phyloP scores from a whole-genome alignment of 2,888 invertebrate species.

The Amphipyra tragopoginis region DNA sequence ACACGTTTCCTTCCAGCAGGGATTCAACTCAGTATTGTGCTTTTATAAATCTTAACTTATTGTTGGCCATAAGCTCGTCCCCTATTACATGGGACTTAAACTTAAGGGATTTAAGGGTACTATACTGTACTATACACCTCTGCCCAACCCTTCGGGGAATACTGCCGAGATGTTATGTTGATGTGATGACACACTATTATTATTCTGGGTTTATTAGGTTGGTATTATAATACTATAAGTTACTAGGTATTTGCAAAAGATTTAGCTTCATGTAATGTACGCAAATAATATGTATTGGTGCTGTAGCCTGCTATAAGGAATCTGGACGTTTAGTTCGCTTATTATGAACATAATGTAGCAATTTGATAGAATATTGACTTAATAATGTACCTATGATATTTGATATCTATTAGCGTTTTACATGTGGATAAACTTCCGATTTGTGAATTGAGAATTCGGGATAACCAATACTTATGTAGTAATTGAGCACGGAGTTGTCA shows the following conservation, averaged over 20 bases:
- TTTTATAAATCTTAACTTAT: too few species aligned
- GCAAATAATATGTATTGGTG: constrained; percentile 25
- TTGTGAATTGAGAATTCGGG: too few species aligned
- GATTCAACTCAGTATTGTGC: too few species aligned
- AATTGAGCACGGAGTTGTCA: too few species aligned
- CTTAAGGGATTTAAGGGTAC: too few species aligned
- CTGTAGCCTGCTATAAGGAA: constrained; percentile 4
- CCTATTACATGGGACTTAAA: too few species aligned
- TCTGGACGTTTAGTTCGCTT: constrained; percentile 3
- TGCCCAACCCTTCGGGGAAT: too few species aligned
- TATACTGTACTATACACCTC: too few species aligned
- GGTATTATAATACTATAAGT: background rate
- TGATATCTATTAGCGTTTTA: background rate
- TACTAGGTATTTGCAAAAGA: constrained; percentile 4
- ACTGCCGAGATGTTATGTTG: background rate
- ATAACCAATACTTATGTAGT: too few species aligned
- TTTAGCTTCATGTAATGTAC: constrained; percentile 8
- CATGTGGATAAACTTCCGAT: background rate
- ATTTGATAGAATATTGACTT: constrained; percentile 9
- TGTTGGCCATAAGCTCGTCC: too few species aligned
- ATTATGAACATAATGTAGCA: constrained; percentile 11
- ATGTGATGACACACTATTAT: background rate
- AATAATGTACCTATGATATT: constrained; percentile 15
- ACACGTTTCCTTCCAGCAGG: too few species aligned
- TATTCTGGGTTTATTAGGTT: background rate